A percentile compares a stretch with the other conserved stretches of the same genome.
Conservation (phyloP, 2,113 vertebrate genomes). For the Macrotis lagotis region DNA sequence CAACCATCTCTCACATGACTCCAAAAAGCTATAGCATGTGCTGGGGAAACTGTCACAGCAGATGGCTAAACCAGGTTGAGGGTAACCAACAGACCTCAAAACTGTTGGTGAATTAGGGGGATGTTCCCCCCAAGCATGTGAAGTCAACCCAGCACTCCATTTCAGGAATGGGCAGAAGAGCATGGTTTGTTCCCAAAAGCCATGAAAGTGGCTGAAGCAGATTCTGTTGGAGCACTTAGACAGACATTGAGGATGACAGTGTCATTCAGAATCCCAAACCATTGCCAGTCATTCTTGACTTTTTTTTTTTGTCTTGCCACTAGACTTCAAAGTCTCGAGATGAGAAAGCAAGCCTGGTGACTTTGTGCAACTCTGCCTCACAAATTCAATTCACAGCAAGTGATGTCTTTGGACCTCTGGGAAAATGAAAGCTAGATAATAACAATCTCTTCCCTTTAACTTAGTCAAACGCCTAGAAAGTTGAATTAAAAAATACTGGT, state of each 20-base stretch:
- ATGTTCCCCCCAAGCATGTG: not conserved
- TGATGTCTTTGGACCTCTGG: too few relatives aligned
- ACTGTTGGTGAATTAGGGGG: not conserved
- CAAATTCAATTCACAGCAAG: not conserved
- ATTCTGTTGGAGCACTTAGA: not conserved
- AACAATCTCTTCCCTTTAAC: not conserved
- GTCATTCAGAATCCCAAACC: not conserved
- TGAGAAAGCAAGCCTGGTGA: not conserved
- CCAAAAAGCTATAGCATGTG: not conserved
- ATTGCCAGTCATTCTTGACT: too few relatives aligned
- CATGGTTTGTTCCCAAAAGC: not conserved
- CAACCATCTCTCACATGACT: not conserved
- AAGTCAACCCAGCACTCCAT: not conserved
- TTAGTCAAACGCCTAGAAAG: not conserved
- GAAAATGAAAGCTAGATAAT: not conserved
- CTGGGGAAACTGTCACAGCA: too few relatives aligned
- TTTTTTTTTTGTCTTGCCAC: too few relatives aligned
- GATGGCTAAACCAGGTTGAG: not conserved
- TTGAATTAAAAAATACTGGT: not conserved
- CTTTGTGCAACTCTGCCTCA: not conserved
- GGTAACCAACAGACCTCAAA: not conserved
- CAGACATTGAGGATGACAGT: not conserved
- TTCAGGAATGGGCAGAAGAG: not conserved
- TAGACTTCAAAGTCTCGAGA: too few relatives aligned
- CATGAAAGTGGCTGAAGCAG: not conserved